Evolutionary conservation across 2,888 invertebrate species (phyloP).

Genomic region (Lochmaea crataegi): DNA sequence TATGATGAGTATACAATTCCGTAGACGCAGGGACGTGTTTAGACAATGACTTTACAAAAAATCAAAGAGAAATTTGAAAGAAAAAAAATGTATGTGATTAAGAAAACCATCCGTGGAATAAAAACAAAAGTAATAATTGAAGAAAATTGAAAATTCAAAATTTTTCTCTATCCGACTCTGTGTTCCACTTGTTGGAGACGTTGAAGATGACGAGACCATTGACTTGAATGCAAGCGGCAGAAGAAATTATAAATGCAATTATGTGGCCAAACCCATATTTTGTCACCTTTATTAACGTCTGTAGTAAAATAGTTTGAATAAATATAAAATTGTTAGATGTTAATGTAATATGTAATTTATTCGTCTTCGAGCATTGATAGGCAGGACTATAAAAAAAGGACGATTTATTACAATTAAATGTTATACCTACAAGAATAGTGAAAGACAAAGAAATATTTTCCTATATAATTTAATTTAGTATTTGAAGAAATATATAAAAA

Average conservation of each 20-base stretch:
- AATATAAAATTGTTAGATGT: conserved; percentile 1
- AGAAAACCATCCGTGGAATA: too few relatives aligned
- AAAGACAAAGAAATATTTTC: too few relatives aligned
- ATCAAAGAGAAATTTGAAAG: background rate
- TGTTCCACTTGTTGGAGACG: background rate
- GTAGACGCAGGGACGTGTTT: conserved; percentile 10
- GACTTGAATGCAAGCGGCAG: conserved; percentile 28
- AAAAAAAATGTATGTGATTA: too few relatives aligned
- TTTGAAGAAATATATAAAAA: too few relatives aligned
- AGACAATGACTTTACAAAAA: background rate
- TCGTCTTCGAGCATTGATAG: background rate
- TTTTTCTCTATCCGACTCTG: background rate
- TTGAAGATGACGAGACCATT: conserved; percentile 16
- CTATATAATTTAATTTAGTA: too few relatives aligned
- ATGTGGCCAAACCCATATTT: conserved; percentile 39
- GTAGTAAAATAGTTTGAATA: conserved; percentile 14
- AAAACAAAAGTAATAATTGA: too few relatives aligned
- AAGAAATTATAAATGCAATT: conserved; percentile 44
- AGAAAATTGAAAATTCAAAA: background rate
- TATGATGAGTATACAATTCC: conserved; percentile 11
- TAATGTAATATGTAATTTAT: background rate
- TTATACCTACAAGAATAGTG: too few relatives aligned
- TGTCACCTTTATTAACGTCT: conserved; percentile 21
- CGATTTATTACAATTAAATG: too few relatives aligned
- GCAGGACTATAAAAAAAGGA: too few relatives aligned